Evolutionary conservation across 1,140 invertebrate genomes (phyloP).

Genomic region (Drosophila sulfurigaster): DNA sequence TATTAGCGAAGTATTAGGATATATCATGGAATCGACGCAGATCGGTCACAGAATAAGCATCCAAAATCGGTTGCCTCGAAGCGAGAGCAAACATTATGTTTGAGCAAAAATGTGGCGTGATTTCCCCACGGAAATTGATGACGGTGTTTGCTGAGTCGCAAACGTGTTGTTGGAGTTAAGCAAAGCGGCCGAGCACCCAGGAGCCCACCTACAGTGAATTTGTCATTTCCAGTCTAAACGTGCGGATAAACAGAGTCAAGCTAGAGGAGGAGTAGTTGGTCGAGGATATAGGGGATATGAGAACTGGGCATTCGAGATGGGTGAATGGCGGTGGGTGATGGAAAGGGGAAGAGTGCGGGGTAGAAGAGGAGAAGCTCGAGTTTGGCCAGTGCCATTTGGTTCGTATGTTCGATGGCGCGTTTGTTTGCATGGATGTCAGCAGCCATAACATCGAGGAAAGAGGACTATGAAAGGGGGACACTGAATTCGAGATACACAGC

Average conservation of each 20-base stretch:
- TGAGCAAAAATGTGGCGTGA: constrained; percentile 83
- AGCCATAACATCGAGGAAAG: constrained; percentile 62
- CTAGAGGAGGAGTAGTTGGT: not conserved
- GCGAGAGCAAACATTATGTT: constrained; percentile 76
- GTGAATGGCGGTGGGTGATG: not conserved
- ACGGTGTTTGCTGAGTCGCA: constrained; percentile 82
- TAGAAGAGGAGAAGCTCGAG: not conserved
- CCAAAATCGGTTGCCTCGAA: constrained; percentile 35
- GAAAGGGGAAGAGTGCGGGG: not conserved
- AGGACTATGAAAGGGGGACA: not conserved
- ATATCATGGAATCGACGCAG: not conserved
- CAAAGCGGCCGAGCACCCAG: constrained; percentile 36
- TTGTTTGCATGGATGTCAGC: constrained; percentile 78
- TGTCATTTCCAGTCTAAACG: constrained; percentile 83
- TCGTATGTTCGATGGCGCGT: constrained; percentile 42
- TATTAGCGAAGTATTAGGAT: too few relatives aligned
- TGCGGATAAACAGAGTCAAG: constrained; percentile 71
- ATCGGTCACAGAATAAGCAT: constrained; percentile 1
- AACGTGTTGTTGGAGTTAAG: constrained; percentile 79
- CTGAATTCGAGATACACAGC: not conserved
- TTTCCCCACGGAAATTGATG: constrained; percentile 83
- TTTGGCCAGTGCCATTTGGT: constrained; percentile 29
- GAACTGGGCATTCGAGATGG: too few relatives aligned
- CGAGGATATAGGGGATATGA: not conserved
- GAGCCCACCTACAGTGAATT: constrained; percentile 80